Evolutionary conservation across 1,140 invertebrate genomes (phyloP), one percentile per base, ranked within the genome.

Genomic region (Thaumetopoea pityocampa): DNA sequence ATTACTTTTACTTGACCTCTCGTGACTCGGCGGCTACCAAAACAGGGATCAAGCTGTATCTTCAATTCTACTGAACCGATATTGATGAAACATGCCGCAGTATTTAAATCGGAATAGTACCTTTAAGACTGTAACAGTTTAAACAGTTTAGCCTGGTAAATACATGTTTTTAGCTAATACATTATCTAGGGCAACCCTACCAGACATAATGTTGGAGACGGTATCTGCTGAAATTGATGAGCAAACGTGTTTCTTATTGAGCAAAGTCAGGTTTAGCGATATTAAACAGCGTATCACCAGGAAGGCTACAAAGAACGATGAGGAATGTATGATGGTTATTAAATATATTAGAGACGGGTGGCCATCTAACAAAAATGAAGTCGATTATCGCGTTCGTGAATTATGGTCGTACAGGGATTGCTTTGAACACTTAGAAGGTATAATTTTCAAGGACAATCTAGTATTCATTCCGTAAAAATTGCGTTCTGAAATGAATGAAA

Each of bases 171-270:
- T 46, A 15, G 24, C 43, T 1, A 34, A 46, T 17, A 27, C 49
- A 1, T 32, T 57, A 17, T 50, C 53, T 0, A 22, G 53, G 8
- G 48, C 47, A 4, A 18, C 47, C 1, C n/a, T 50, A 2, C 5
- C 29, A 5, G 45, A 55, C 3, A 36, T 28, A 8, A 51, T 50
- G 29, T 23, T 41, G 3, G 30, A 43, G 5, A 33, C 46, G 4
- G 14, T 54, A 2, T 24, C 11, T 8, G 23, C 24, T 1, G 43
- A 53, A 19, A 33, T 41, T 5, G 37, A 48, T 8, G 27, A 18
- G 12, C 56, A 55, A 32, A 41, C 41, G 5, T 53, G 51, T 35
- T 54, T 50, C 11, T 15, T 59, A 7, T 40, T 59, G 7, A n/a
- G 35, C 20, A 47, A 51, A 36, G 27, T 48, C 5, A 29, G 10